Evolutionary conservation across 2,113 vertebrate genomes (phyloP), one percentile per base, ranked within the genome.

Genomic region (Sylvicapra grimmia): DNA sequence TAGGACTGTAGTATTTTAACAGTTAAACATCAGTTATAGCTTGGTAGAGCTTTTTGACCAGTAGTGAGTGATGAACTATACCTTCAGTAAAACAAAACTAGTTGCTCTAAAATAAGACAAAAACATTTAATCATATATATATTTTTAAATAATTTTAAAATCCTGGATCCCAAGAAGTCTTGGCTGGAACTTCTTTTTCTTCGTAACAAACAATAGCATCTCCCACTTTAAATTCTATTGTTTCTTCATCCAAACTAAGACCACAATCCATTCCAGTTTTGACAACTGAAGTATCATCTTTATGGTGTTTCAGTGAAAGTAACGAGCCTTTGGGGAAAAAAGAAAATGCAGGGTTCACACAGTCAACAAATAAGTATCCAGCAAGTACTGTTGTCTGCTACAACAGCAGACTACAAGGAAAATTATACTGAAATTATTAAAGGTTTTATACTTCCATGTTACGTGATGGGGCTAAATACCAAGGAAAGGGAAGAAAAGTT

Each of bases 191-290:
- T 63, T 99, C 97, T 56, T 98, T 98, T 94, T 99, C 99, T 98
- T 99, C 99, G 0, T 99, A 99, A 96, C 99, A 99, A 80, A 99
- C n/a, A 4, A 99, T 97, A 97, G 98, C 93, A 88, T 99, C 99
- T 80, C 99, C 99, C 29, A 98, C 61, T 75, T 19, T 97, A 98
- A 99, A 99, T 51, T 99, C 98, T 29, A 99, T 58, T 2, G 96
- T 33, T 9, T 98, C 96, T 7, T 98, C 97, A 88, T 99, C 99
- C 59, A 99, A 97, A 49, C 99, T 99, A 61, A 99, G 86, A 6
- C 99, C 99, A 94, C 99, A 99, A 1, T 99, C 99, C 99, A 99
- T 99, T 72, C 99, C 99, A 0, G 47, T 97, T 99, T 99, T 99
- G 93, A 99, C 99, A 10, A 98, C 90, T 97, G 98, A 98, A 19